phyloP scores from a whole-genome alignment of 1,140 invertebrate species.

The Liolophura sinensis region DNA sequence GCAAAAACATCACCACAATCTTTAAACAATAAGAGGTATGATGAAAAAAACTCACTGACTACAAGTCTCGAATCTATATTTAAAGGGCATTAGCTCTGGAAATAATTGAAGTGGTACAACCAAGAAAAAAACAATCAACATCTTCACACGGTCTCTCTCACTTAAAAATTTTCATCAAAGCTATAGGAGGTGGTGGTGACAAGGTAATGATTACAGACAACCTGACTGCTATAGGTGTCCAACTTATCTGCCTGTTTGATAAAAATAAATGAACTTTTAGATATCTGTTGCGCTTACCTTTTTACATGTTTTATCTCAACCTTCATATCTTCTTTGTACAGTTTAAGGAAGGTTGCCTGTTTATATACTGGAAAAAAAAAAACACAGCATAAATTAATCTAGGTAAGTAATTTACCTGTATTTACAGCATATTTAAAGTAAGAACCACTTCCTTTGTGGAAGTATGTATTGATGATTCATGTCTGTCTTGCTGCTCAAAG shows the following conservation, averaged over 20 bases:
- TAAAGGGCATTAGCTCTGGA: too few species aligned
- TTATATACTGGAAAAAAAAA: slow-evolving; percentile 65
- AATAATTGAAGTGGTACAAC: too few species aligned
- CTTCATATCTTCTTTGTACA: slow-evolving; percentile 87
- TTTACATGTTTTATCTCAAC: slow-evolving; percentile 74
- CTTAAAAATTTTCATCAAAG: not conserved
- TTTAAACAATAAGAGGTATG: too few species aligned
- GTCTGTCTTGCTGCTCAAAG: not conserved
- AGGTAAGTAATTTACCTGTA: not conserved
- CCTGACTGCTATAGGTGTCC: too few species aligned
- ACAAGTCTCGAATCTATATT: too few species aligned
- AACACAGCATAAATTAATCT: slow-evolving; percentile 14
- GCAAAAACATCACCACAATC: not conserved
- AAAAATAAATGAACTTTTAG: slow-evolving; percentile 2
- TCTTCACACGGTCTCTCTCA: not conserved
- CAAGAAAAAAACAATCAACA: too few species aligned
- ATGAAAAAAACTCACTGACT: too few species aligned
- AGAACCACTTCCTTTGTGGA: not conserved
- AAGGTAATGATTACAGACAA: too few species aligned
- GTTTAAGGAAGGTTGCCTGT: slow-evolving; percentile 71
- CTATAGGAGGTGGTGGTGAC: too few species aligned
- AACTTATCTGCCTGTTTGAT: too few species aligned
- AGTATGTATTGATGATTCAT: not conserved
- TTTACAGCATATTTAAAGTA: not conserved
- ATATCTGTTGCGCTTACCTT: slow-evolving; percentile 44